These are phyloP conservation scores for Drosophila pseudotakahashii DNA, from an alignment of 2,888 invertebrate species.

Conservation along the genomic window DNA sequence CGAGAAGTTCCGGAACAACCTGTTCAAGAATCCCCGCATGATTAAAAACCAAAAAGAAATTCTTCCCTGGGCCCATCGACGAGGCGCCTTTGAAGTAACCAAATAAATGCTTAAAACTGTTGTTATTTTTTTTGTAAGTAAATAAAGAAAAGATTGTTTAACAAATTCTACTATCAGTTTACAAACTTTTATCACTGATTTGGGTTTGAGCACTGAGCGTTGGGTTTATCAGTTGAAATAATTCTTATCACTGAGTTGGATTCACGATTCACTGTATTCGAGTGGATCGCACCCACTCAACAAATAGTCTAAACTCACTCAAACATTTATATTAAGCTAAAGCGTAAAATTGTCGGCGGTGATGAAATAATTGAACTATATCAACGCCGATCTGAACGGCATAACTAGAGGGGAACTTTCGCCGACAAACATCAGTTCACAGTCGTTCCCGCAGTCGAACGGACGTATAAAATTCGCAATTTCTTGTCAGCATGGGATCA, in stretches of 20 bases:
- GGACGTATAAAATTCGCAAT: constrained; percentile 15
- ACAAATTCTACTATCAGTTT: constrained; percentile 12
- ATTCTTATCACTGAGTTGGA: constrained; percentile 21
- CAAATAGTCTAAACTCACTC: constrained; percentile 4
- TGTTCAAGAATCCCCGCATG: constrained; percentile 58
- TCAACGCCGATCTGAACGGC: constrained; percentile 8
- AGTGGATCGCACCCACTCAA: constrained; percentile 5
- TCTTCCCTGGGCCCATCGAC: constrained; percentile 76
- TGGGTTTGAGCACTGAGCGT: constrained; percentile 1
- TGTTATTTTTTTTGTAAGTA: constrained; percentile 12
- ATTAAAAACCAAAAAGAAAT: constrained; percentile 66
- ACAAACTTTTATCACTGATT: not conserved
- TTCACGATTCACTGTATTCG: not conserved
- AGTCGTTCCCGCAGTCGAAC: constrained; percentile 21
- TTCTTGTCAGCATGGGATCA: constrained; percentile 51
- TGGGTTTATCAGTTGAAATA: constrained; percentile 4
- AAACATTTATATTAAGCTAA: constrained; percentile 5
- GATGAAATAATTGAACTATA: constrained; percentile 34
- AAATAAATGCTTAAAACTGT: constrained; percentile 13
- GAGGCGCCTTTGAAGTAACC: constrained; percentile 67
- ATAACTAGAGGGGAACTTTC: constrained; percentile 15
- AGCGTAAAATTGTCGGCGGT: constrained; percentile 15
- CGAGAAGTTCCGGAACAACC: constrained; percentile 53
- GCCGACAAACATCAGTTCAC: constrained; percentile 25
- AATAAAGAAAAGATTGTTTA: not conserved